Percentiles rank a stretch among this genome's conserved stretches.
These are phyloP conservation scores for Calephelis perditalis DNA, from an alignment of 2,888 invertebrate species.

Conservation along the genomic window DNA sequence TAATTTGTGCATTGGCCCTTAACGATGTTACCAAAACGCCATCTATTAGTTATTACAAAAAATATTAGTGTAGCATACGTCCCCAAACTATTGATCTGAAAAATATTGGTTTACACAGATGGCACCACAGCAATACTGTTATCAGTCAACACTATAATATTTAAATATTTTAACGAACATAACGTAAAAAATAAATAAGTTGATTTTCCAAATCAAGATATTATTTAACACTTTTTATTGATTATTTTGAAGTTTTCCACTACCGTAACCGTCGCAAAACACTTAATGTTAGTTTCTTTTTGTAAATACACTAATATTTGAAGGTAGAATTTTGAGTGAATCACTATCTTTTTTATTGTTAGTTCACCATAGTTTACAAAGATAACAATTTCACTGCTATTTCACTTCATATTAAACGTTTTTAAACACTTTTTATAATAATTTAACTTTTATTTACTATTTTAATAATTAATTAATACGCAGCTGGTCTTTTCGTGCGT, in stretches of 20 bases:
- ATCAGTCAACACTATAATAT: not conserved
- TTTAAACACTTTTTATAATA: not conserved
- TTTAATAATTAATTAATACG: not conserved
- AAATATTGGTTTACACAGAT: not conserved
- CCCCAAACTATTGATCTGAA: not conserved
- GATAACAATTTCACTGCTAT: not conserved
- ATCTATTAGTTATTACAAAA: not conserved
- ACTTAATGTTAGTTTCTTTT: constrained; percentile 1
- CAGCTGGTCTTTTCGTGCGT: not conserved
- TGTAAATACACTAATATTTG: not conserved
- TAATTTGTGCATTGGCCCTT: not conserved
- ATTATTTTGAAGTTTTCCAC: not conserved
- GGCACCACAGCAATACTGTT: not conserved
- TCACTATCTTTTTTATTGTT: not conserved
- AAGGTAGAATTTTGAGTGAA: not conserved
- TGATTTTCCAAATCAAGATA: not conserved
- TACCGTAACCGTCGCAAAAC: not conserved
- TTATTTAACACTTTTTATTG: not conserved
- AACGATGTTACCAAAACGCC: not conserved
- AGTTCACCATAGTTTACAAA: not conserved
- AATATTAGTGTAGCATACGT: not conserved
- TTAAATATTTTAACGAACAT: not conserved
- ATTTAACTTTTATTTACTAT: not conserved
- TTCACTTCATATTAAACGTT: not conserved
- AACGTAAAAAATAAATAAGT: not conserved